phyloP scores from a whole-genome alignment of 2,113 vertebrate species.

The Apodemus sylvaticus region DNA sequence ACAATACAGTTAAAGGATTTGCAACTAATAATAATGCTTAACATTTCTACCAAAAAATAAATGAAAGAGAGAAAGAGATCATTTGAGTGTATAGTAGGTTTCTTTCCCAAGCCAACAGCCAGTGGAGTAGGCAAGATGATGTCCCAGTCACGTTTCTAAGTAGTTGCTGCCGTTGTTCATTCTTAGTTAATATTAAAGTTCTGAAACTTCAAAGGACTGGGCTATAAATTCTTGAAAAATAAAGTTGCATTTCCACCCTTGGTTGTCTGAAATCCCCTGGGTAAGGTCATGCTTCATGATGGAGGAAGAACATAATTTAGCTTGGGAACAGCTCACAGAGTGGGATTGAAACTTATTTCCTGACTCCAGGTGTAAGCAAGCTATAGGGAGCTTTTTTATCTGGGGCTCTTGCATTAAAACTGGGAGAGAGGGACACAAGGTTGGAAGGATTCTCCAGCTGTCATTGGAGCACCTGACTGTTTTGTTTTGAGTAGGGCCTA shows the following conservation, averaged over 20 bases:
- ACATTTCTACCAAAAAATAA: not conserved
- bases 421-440: not conserved
- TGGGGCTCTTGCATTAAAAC: not conserved
- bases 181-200: not conserved
- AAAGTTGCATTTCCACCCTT: not conserved
- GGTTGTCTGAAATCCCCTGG: not conserved
- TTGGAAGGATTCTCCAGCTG: not conserved
- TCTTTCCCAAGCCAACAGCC: not conserved
- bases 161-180: not conserved
- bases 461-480: not conserved
- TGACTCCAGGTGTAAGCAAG: not conserved
- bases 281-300: not conserved
- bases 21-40: not conserved
- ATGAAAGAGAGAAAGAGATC: not conserved
- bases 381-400: too few species aligned
- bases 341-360: slow-evolving; percentile 25
- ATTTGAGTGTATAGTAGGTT: not conserved
- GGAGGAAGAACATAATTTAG: not conserved
- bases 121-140: not conserved
- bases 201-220: slow-evolving; percentile 42
- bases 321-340: not conserved
- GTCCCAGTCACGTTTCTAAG: not conserved
- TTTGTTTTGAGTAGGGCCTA: not conserved
- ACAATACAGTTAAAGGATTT: slow-evolving; percentile 16
- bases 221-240: slow-evolving; percentile 54